Evolutionary conservation across 2,888 invertebrate genomes (phyloP).

Genomic region (Oegoconia quadripuncta): DNA sequence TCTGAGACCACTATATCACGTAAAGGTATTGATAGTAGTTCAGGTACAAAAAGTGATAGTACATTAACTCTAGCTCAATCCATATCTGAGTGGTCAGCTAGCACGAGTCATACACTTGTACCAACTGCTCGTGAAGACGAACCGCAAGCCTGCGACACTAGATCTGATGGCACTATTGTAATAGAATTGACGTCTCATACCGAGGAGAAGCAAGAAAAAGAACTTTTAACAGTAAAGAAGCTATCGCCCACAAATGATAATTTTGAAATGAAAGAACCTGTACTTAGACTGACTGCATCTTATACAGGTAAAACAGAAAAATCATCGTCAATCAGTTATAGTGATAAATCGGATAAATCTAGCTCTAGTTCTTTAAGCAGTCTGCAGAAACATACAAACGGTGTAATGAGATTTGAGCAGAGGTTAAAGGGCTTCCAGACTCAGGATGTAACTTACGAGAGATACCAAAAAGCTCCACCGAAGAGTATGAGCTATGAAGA

Average conservation of each 20-base stretch:
- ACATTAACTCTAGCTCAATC: constrained; percentile 87
- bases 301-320: constrained; percentile 59
- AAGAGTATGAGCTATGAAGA: constrained; percentile 75
- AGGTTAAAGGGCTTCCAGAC: constrained; percentile 48
- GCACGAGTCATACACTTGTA: constrained; percentile 86
- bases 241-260: constrained; percentile 38
- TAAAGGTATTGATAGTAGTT: constrained; percentile 79
- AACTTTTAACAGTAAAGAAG: constrained; percentile 35
- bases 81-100: constrained; percentile 91
- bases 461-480: constrained; percentile 60
- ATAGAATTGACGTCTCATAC: constrained; percentile 46
- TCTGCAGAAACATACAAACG: constrained; percentile 66
- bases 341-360: constrained; percentile 73
- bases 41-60: constrained; percentile 89
- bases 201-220: constrained; percentile 32
- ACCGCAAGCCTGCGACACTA: constrained; percentile 60
- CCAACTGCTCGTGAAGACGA: constrained; percentile 78
- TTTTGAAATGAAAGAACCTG: constrained; percentile 44
- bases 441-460: constrained; percentile 49
- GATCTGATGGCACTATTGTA: constrained; percentile 67
- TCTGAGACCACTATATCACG: constrained; percentile 77
- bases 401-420: constrained; percentile 59
- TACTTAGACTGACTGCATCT: constrained; percentile 51
- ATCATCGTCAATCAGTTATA: constrained; percentile 74
- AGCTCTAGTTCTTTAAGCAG: constrained; percentile 75